Evolutionary conservation across 2,888 invertebrate genomes (phyloP).

Genomic region (Sturmia bella): DNA sequence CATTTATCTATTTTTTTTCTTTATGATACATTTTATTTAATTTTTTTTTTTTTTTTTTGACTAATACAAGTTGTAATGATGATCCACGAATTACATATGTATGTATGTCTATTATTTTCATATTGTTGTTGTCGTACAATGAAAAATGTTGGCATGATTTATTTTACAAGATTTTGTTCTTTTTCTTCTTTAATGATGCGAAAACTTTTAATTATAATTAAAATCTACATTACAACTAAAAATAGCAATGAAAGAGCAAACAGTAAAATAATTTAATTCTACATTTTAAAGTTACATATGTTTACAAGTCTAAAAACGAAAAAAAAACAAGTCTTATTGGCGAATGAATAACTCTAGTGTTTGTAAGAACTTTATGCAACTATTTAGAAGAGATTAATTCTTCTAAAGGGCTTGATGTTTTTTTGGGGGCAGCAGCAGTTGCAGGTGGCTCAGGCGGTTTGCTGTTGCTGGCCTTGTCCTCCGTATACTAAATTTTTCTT

Average conservation of each 20-base stretch:
- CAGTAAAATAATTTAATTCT: conserved; percentile 49
- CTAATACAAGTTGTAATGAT: too few relatives aligned
- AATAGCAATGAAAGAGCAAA: conserved; percentile 12
- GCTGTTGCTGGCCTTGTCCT: conserved; percentile 3
- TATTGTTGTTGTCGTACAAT: conserved; percentile 9
- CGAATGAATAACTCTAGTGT: conserved; percentile 21
- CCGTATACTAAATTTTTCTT: conserved; percentile 65
- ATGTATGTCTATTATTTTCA: neutral
- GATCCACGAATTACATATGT: conserved; percentile 14
- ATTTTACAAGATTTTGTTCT: conserved; percentile 36
- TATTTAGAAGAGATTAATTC: conserved; percentile 37
- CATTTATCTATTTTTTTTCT: too few relatives aligned
- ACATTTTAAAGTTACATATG: conserved; percentile 16
- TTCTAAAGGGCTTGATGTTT: conserved; percentile 24
- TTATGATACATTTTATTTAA: too few relatives aligned
- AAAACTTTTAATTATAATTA: conserved; percentile 37
- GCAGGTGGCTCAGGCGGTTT: conserved; percentile 3
- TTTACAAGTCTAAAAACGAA: conserved; percentile 44
- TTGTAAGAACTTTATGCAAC: conserved; percentile 44
- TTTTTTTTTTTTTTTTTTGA: neutral
- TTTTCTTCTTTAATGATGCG: conserved; percentile 25
- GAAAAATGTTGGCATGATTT: conserved; percentile 28
- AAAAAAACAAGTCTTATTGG: conserved; percentile 56
- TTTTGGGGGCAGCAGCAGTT: neutral
- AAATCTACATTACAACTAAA: conserved; percentile 26